A percentile compares a stretch with the other conserved stretches of the same genome.
These are phyloP conservation scores for Punctoribates punctum DNA, from an alignment of 2,888 invertebrate species.

Conservation along the genomic window DNA sequence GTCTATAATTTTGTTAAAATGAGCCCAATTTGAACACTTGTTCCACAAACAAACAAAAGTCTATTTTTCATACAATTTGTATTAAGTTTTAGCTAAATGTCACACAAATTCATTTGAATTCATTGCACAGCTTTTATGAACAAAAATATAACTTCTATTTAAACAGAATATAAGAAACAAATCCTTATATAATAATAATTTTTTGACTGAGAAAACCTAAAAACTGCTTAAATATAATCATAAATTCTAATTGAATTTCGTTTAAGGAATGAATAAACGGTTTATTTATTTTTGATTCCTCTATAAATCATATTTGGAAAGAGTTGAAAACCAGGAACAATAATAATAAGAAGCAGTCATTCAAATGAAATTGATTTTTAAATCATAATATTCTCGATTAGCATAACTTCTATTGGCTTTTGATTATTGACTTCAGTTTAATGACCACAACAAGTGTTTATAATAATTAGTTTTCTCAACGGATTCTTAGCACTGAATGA, in stretches of 20 bases:
- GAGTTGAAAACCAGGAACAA: neutral
- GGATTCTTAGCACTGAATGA: neutral
- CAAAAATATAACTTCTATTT: neutral
- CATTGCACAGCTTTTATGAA: neutral
- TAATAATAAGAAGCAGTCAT: neutral
- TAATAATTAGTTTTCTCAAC: neutral
- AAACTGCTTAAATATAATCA: no score
- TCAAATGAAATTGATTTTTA: neutral
- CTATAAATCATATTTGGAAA: no score
- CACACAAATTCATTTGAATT: neutral
- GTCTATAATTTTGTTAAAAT: no score
- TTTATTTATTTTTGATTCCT: no score
- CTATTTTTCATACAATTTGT: neutral
- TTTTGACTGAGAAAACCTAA: neutral
- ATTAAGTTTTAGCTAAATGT: neutral
- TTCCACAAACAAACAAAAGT: neutral
- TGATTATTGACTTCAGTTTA: neutral
- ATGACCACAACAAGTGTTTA: slow-evolving; percentile 24
- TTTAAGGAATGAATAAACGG: no score
- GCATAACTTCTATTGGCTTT: slow-evolving; percentile 1
- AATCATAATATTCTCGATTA: neutral
- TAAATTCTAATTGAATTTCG: no score
- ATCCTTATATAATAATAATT: neutral
- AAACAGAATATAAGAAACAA: neutral
- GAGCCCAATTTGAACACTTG: neutral